These are phyloP conservation scores for Prenolepis imparis DNA, from an alignment of 2,888 invertebrate species.

Conservation along the genomic window DNA sequence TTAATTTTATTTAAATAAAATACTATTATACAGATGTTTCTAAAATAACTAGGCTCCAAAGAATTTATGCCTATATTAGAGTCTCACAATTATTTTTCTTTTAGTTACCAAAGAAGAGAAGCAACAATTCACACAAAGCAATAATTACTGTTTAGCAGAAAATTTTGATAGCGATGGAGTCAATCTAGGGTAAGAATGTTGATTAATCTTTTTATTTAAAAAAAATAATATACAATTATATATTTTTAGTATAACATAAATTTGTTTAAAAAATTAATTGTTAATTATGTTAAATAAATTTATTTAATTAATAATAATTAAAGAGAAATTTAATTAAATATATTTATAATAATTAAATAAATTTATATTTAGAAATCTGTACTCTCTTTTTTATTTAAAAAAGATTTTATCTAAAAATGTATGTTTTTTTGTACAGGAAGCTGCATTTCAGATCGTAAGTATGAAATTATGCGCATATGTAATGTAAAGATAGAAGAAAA, in stretches of 20 bases:
- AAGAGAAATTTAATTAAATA: background rate
- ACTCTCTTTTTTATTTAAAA: too few relatives aligned
- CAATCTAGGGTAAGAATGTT: conserved; percentile 79
- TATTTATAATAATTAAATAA: background rate
- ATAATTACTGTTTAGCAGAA: conserved; percentile 84
- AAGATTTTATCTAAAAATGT: conserved; percentile 12
- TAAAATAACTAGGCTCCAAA: background rate
- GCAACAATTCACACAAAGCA: conserved; percentile 84
- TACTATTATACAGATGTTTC: background rate
- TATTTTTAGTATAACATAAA: background rate
- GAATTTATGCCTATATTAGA: background rate
- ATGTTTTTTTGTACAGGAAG: conserved; percentile 77
- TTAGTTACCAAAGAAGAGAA: conserved; percentile 83
- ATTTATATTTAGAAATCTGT: background rate
- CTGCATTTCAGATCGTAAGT: conserved; percentile 85
- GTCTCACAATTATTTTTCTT: conserved; percentile 51
- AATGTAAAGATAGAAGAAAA: background rate
- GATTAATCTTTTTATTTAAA: background rate
- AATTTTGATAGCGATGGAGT: conserved; percentile 84
- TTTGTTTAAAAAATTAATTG: background rate
- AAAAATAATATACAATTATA: background rate
- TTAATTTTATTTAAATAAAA: background rate
- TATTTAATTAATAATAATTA: conserved; percentile 10
- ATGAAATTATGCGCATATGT: conserved; percentile 20
- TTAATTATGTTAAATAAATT: background rate